Evolutionary conservation across 2,113 vertebrate species (phyloP), one percentile per base, ranked within the genome.

Genomic region (Thunnus thynnus): DNA sequence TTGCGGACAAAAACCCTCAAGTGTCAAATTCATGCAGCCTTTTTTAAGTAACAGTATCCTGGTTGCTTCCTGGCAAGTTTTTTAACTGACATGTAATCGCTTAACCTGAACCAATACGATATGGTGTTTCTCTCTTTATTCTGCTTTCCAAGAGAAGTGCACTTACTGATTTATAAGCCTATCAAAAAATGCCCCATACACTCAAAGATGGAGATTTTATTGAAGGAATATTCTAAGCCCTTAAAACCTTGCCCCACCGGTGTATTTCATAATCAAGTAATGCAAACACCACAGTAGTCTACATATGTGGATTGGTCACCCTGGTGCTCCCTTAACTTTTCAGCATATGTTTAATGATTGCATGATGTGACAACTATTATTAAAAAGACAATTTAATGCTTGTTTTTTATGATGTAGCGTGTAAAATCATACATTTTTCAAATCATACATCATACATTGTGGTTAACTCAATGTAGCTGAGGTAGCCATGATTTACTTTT

Each of bases 1-100:
- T 74, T 51, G 20, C 46, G 47, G 20, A 41, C 3, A n/a, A 55
- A 82, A 78, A 22, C 48, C 17, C 20, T 44, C 25, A 58, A 65
- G 61, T 77, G 27, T 54, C 20, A 44, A 32, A 72, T 77, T 56
- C 48, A 56, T 14, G 13, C 22, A 48, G 50, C 61, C 48, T 75
- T 51, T 75, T 51, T 51, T 3, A 22, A 32, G 11, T 13, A 18
- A 41, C 36, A 41, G 36, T 6, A 41, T 63, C 12, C 6, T 41
- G 72, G 7, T 44, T n/a, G 12, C 46, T 72, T 61, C 17, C 13
- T 32, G 20, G 50, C 55, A 76, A 3, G 4, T 72, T 68, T 63
- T 52, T 51, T 55, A 62, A 64, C 25, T 46, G 13, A 80, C 44
- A 51, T 32, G 58, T 58, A 76, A 80, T 48, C 30, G 14, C 60